Percentiles rank a stretch among this genome's conserved stretches.
These are phyloP conservation scores for Oreocharis arfaki DNA, from an alignment of 2,113 vertebrate genomes.

Conservation along the genomic window DNA sequence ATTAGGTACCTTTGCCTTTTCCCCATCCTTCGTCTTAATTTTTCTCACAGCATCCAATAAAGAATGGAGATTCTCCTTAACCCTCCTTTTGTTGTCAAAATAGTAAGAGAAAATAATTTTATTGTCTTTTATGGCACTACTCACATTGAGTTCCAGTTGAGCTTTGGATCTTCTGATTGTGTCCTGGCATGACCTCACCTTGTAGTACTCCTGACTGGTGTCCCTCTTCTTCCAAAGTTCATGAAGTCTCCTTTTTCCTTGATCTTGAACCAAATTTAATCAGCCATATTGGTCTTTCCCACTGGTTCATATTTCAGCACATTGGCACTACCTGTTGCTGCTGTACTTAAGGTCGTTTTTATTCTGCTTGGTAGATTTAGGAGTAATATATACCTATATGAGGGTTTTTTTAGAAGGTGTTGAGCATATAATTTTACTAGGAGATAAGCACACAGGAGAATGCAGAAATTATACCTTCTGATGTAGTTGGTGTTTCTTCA, in stretches of 20 bases:
- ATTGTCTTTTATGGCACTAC: neutral
- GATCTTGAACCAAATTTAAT: neutral
- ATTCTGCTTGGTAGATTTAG: neutral
- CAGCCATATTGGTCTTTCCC: neutral
- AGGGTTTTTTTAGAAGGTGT: fast-evolving
- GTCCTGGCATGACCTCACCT: neutral
- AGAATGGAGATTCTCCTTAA: neutral
- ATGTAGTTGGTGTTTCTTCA: neutral
- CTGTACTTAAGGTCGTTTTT: neutral
- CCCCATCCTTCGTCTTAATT: neutral
- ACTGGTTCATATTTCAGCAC: fast-evolving
- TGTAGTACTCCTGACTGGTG: neutral
- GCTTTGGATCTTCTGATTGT: neutral
- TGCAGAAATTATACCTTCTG: neutral
- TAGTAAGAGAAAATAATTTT: neutral
- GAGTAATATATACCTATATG: neutral
- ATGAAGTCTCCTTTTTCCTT: neutral
- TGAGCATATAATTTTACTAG: neutral
- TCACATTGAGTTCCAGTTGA: neutral
- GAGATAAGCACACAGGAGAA: neutral
- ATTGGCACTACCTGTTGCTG: neutral
- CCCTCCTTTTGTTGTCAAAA: neutral
- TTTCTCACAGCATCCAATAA: neutral
- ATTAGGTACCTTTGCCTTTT: neutral
- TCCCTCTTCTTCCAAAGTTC: neutral